Conservation (phyloP, 1,140 invertebrate genomes). For the Trichonephila clavipes region DNA sequence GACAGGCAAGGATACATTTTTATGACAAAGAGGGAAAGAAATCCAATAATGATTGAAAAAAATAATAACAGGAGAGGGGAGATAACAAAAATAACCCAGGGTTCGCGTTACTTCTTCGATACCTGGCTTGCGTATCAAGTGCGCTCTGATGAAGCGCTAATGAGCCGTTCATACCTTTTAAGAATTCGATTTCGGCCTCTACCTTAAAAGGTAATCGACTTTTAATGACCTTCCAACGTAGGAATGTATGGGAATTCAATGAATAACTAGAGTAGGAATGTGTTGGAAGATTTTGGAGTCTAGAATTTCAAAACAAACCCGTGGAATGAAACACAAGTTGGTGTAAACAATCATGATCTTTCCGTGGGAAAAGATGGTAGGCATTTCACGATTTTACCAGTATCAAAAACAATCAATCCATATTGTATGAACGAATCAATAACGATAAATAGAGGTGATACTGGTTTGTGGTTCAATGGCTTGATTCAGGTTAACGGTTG, state of each 20-base stretch:
- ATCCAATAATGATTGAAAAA: background rate
- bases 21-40: background rate
- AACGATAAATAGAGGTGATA: too few species aligned
- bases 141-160: background rate
- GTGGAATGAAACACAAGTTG: too few species aligned
- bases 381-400: too few species aligned
- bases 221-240: background rate
- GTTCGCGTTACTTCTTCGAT: background rate
- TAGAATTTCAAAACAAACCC: too few species aligned
- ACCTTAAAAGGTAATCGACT: background rate
- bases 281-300: background rate
- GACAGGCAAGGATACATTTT: background rate
- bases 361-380: too few species aligned
- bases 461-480: too few species aligned
- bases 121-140: background rate
- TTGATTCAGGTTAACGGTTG: too few species aligned
- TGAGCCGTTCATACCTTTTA: background rate
- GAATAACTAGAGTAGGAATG: background rate
- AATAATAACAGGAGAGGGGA: background rate
- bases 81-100: background rate
- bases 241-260: background rate
- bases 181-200: background rate
- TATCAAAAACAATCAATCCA: too few species aligned
- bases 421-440: too few species aligned
- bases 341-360: too few species aligned